A percentile compares a stretch with the other conserved stretches of the same genome.
These are phyloP conservation scores for Lagopus leucura DNA, from an alignment of 2,113 vertebrate genomes.

Conservation along the genomic window DNA sequence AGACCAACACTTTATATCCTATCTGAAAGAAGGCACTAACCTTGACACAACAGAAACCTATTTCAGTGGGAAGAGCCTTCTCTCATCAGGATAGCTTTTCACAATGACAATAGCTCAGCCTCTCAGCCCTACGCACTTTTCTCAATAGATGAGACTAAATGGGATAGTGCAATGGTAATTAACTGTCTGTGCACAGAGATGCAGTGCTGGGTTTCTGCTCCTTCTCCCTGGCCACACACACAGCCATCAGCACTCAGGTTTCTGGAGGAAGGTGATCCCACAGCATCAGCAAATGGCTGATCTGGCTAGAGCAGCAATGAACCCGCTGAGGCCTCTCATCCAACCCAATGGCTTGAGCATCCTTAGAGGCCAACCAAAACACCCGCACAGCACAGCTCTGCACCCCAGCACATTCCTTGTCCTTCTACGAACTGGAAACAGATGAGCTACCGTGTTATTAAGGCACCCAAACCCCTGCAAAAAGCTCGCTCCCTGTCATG, in stretches of 20 bases:
- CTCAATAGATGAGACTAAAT: not conserved
- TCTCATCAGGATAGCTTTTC: fast-evolving
- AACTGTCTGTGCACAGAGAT: fast-evolving
- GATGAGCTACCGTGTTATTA: not conserved
- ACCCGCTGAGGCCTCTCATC: slow-evolving; percentile 1
- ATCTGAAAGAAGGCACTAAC: fast-evolving
- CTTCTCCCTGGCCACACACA: not conserved
- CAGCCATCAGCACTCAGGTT: not conserved
- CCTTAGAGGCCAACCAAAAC: not conserved
- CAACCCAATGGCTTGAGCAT: slow-evolving; percentile 15
- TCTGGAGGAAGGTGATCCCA: not conserved
- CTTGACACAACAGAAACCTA: fast-evolving
- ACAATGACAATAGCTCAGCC: fast-evolving
- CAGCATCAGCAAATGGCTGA: slow-evolving; percentile 6
- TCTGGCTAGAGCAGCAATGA: slow-evolving; percentile 7
- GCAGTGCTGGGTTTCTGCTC: not conserved
- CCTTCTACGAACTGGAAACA: not conserved
- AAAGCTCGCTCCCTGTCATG: not conserved
- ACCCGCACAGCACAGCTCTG: not conserved
- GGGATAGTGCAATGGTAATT: fast-evolving
- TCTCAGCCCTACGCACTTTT: not conserved
- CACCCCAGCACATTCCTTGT: not conserved
- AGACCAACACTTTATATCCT: not conserved
- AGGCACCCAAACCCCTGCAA: not conserved
- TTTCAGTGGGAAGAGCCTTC: not conserved